A percentile compares a stretch with the other conserved stretches of the same genome.
Conservation (phyloP, 1,140 invertebrate genomes). For the Drosophila ohnishii region DNA sequence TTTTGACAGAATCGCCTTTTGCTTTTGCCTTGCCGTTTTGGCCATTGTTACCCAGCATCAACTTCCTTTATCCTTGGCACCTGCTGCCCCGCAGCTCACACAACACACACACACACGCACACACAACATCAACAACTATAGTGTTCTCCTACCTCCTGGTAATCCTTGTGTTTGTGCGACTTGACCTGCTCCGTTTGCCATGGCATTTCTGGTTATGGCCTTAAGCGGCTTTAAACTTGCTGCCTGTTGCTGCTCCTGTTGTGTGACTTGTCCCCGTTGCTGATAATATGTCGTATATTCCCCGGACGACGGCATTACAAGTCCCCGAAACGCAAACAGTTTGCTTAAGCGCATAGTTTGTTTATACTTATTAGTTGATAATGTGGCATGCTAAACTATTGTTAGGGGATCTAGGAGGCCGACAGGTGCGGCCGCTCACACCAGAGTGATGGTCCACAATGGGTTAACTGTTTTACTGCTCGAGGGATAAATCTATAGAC, state of each 20-base stretch:
- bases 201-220: conserved; percentile 73
- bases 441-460: not conserved
- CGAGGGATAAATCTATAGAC: not conserved
- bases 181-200: conserved; percentile 77
- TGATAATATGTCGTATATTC: conserved; percentile 41
- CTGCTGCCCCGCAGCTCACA: conserved; percentile 39
- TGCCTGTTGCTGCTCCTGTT: conserved; percentile 63
- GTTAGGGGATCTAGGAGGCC: not conserved
- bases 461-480: not conserved
- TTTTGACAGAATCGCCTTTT: conserved; percentile 80
- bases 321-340: conserved; percentile 53
- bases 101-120: not conserved
- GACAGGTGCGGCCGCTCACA: conserved; percentile 23
- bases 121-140: conserved; percentile 23
- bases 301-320: conserved; percentile 23
- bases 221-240: conserved; percentile 79
- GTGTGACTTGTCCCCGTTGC: conserved; percentile 47
- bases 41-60: conserved; percentile 67
- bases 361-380: conserved; percentile 78
- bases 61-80: conserved; percentile 48
- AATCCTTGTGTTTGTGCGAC: conserved; percentile 78
- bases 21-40: conserved; percentile 72
- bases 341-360: conserved; percentile 68
- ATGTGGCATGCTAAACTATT: conserved; percentile 44
- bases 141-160: conserved; percentile 47